Evolutionary conservation across 2,797 vertebrate genomes (phyloP).

Genomic region (Clamator glandarius): DNA sequence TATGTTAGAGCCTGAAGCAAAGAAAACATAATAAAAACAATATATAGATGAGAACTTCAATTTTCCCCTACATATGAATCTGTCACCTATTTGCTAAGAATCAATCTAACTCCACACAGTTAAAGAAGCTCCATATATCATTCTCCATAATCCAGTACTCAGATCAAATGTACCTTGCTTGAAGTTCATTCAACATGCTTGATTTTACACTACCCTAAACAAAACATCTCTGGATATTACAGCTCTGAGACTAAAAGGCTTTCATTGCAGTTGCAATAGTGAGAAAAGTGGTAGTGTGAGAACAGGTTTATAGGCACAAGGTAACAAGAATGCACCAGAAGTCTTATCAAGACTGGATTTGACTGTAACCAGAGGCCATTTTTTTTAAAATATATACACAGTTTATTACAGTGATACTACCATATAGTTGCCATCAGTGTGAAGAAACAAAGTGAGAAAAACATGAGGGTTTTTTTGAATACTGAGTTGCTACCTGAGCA

Average conservation of each 20-base stretch:
- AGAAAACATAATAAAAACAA: constrained; percentile 76
- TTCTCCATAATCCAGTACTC: constrained; percentile 45
- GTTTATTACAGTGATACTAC: neutral
- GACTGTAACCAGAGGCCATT: neutral
- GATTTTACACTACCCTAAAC: constrained; percentile 48
- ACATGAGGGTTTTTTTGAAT: neutral
- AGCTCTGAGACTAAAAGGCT: constrained; percentile 1
- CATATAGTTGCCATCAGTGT: neutral
- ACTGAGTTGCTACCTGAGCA: neutral
- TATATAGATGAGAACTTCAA: constrained; percentile 71
- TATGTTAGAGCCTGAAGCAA: constrained; percentile 74
- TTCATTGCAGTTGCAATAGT: neutral
- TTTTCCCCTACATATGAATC: constrained; percentile 73
- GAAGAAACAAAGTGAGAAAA: constrained; percentile 14
- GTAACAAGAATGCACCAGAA: constrained; percentile 7
- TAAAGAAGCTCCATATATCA: constrained; percentile 69
- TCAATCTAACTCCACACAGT: constrained; percentile 70
- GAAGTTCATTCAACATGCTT: constrained; percentile 54
- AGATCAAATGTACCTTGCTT: constrained; percentile 47
- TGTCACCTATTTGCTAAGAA: constrained; percentile 72
- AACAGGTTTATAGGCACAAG: neutral
- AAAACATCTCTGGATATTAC: constrained; percentile 49
- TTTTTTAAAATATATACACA: neutral
- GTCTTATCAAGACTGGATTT: neutral
- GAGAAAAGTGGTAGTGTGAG: neutral